phyloP scores from a whole-genome alignment of 1,140 invertebrate species.

The Hyles vespertilio region DNA sequence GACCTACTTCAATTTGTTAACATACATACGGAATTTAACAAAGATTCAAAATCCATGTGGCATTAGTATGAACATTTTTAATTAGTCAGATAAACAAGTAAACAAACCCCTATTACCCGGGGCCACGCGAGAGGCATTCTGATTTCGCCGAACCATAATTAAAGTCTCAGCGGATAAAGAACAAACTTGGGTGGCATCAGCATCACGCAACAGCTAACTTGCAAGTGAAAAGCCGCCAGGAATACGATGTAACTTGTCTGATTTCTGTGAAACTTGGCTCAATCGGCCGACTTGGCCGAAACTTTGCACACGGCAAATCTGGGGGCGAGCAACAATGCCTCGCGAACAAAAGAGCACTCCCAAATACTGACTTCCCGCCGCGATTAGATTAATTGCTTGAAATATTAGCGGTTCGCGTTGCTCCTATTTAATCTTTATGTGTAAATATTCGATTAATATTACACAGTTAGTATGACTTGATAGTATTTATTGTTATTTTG shows the following conservation, averaged over 20 bases:
- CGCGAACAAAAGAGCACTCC: slow-evolving; percentile 51
- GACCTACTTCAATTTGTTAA: too few species aligned
- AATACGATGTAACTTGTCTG: slow-evolving; percentile 58
- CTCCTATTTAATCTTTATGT: too few species aligned
- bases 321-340: slow-evolving; percentile 49
- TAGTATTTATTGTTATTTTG: too few species aligned
- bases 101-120: slow-evolving; percentile 8
- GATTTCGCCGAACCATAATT: slow-evolving; percentile 38
- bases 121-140: slow-evolving; percentile 1
- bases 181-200: slow-evolving; percentile 55
- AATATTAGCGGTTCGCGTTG: slow-evolving; percentile 1
- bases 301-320: slow-evolving; percentile 45
- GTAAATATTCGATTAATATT: too few species aligned
- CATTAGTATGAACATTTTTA: too few species aligned
- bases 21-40: too few species aligned
- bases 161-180: slow-evolving; percentile 50
- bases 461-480: too few species aligned
- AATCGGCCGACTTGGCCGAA: slow-evolving; percentile 47
- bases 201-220: slow-evolving; percentile 54
- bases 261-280: slow-evolving; percentile 55
- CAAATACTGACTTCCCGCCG: slow-evolving; percentile 32
- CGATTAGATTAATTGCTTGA: slow-evolving; percentile 23
- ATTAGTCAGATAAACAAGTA: slow-evolving; percentile 4
- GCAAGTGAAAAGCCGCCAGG: slow-evolving; percentile 50
- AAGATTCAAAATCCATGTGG: too few species aligned